These are phyloP conservation scores for Macrosiphum euphorbiae DNA, from an alignment of 2,888 invertebrate species.

Conservation along the genomic window DNA sequence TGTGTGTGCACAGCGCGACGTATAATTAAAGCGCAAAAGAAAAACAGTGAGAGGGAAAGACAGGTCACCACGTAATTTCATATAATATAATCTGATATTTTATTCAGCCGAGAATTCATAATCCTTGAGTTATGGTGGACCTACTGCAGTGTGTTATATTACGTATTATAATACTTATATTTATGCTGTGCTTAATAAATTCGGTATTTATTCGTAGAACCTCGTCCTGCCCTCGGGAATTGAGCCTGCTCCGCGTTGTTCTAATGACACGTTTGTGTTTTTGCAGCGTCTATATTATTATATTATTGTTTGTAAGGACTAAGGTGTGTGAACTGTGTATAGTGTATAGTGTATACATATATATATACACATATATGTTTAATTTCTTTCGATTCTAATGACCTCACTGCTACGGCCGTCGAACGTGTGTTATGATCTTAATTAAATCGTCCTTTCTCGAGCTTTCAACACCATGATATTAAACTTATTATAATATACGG, in stretches of 20 bases:
- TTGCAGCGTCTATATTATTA: neutral
- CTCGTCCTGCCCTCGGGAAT: neutral
- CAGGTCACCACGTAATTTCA: neutral
- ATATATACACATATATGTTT: neutral
- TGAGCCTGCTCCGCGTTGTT: neutral
- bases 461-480: neutral
- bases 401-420: neutral
- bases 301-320: neutral
- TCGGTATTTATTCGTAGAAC: neutral
- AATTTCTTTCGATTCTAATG: neutral
- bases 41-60: neutral
- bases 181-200: neutral
- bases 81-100: neutral
- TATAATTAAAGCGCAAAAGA: slow-evolving; percentile 5
- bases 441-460: neutral
- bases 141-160: neutral
- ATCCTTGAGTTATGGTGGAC: neutral
- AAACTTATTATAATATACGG: neutral
- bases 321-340: neutral
- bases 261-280: slow-evolving; percentile 4
- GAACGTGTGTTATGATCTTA: neutral
- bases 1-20: neutral
- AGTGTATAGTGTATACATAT: neutral
- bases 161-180: neutral
- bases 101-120: neutral